Conservation (phyloP, 2,113 vertebrate species). For the Cephalopterus ornatus region DNA sequence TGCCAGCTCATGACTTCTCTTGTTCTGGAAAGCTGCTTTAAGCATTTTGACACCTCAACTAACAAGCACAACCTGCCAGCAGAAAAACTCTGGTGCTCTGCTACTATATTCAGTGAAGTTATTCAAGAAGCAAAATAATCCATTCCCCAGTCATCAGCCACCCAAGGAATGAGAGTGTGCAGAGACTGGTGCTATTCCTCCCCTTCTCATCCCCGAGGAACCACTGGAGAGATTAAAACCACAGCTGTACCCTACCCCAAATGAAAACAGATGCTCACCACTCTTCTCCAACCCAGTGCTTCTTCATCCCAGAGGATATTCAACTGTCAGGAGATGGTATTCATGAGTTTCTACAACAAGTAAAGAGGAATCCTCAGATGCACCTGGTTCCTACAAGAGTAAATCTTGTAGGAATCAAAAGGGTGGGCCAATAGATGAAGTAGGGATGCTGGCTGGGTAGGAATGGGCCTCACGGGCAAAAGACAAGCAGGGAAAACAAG, state of each 20-base stretch:
- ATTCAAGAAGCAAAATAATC: background rate
- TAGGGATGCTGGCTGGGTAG: background rate
- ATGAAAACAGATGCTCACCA: background rate
- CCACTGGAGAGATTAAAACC: background rate
- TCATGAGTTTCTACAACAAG: background rate
- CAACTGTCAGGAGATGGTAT: background rate
- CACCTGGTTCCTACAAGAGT: background rate
- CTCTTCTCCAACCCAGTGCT: background rate
- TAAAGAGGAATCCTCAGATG: background rate
- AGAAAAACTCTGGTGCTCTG: background rate
- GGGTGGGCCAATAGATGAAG: background rate
- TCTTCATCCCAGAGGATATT: background rate
- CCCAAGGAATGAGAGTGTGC: background rate
- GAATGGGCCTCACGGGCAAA: background rate
- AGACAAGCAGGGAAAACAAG: background rate
- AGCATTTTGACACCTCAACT: background rate
- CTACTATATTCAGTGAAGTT: background rate
- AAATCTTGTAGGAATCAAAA: background rate
- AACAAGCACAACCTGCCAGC: background rate
- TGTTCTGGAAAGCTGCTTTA: background rate
- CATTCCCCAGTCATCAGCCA: background rate
- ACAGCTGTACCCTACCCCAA: background rate
- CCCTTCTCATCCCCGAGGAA: background rate
- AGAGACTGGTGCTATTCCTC: background rate
- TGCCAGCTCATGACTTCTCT: background rate